A percentile compares a stretch with the other conserved stretches of the same genome.
These are phyloP conservation scores for Gymnocypris eckloni DNA, from an alignment of 2,797 vertebrate species.

Conservation along the genomic window DNA sequence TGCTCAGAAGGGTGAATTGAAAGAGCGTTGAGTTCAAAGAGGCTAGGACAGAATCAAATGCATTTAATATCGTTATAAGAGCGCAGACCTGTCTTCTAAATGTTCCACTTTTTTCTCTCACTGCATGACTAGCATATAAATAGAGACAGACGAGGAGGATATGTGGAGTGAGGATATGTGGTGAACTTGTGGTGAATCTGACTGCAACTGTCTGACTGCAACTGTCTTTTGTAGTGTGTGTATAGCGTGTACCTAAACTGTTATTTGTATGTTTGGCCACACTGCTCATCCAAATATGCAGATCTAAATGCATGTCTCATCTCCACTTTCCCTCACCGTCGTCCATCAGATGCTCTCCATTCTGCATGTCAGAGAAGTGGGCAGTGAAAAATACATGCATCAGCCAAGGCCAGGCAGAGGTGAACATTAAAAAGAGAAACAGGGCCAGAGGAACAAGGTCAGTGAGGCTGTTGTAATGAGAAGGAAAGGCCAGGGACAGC, in stretches of 20 bases:
- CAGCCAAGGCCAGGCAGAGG: conserved; percentile 42
- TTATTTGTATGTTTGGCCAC: neutral
- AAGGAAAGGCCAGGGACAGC: neutral
- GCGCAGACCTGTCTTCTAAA: conserved; percentile 40
- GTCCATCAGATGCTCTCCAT: conserved; percentile 31
- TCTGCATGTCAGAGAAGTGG: conserved; percentile 44
- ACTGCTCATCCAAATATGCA: neutral
- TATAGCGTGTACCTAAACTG: neutral
- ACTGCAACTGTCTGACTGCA: neutral
- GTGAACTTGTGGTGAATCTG: neutral
- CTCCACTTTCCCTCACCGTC: conserved; percentile 38
- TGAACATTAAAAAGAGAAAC: conserved; percentile 50
- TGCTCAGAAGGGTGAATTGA: conserved; percentile 53
- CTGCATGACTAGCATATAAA: conserved; percentile 48
- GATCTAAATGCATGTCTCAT: conserved; percentile 24
- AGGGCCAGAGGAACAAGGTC: conserved; percentile 52
- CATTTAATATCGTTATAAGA: conserved; percentile 56
- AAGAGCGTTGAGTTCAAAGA: conserved; percentile 55
- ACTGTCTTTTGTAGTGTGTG: neutral
- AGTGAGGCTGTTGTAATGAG: conserved; percentile 41
- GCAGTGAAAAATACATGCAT: conserved; percentile 44
- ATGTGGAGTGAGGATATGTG: neutral
- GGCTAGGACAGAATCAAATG: conserved; percentile 56
- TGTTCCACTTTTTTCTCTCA: conserved; percentile 36
- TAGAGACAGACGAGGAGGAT: neutral